Base-by-base conservation (phyloP, 2,113 vertebrate species). In the Thalassarche chlororhynchos region DNA sequence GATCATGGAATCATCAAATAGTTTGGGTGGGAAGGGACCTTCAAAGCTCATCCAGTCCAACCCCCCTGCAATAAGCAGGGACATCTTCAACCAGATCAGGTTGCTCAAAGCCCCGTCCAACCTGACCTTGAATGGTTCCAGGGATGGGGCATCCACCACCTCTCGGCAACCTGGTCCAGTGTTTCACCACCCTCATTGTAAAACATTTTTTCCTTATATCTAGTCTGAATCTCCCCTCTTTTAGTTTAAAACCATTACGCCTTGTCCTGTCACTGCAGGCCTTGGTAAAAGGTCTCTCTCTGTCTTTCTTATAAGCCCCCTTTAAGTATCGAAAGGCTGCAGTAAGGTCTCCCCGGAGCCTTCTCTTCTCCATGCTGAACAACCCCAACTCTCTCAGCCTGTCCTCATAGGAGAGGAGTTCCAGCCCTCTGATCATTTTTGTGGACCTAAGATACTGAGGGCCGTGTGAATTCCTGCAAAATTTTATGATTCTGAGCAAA, bases 131-230 rank as follows among this genome's bases (percentile, higher is more conserved):
- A 10, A 12, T 4, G 14, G 10, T 23, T 13, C 9, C 15, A 75
- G 19, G 40, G 80, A 46, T 19, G 28, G 19, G 29, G 9, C 29
- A 79, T 5, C 36, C 0, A 2, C 17, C 7, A 17, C 7, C 40
- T 24, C 28, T 84, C 38, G 26, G 11, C 1, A 80, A 1, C 6
- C 14, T 49, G 8, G 4, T 0, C 12, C 54, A 23, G 14, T 0
- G 5, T 9, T 3, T 85, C 34, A 3, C 6, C 34, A 38, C 20
- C 14, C 6, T 70, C 23, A 1, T 0, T 0, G 0, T 2, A 3
- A 85, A 8, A 10, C 3, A 23, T 52, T 34, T 10, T 14, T n/a
- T 69, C 36, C 26, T 23, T 2, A 3, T 1, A 19, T 38, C 38
- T 13, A 6, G 18, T 19, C 34, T 19, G 0, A 4, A 19, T 21